phyloP scores from a whole-genome alignment of 2,113 vertebrate genomes.

The Proteles cristata region DNA sequence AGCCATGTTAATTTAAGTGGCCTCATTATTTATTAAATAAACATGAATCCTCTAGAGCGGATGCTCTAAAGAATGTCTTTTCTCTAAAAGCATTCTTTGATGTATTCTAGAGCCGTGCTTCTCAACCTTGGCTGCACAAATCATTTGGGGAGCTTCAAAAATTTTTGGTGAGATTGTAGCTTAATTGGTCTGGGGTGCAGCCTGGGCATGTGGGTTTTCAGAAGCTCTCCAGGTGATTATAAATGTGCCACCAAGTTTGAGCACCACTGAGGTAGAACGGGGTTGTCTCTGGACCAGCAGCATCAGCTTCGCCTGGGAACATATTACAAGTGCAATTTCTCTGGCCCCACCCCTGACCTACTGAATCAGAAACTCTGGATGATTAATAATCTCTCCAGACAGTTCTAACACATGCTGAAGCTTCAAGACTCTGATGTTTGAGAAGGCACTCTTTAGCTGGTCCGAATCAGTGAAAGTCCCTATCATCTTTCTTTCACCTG shows the following conservation, averaged over 20 bases:
- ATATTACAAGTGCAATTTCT: neutral
- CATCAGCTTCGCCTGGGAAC: neutral
- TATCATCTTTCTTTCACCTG: neutral
- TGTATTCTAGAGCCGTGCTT: neutral
- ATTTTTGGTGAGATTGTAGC: neutral
- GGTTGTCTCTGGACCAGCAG: neutral
- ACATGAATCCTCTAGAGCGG: neutral
- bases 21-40: constrained; percentile 20
- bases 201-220: neutral
- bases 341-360: neutral
- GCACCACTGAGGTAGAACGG: neutral
- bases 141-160: neutral
- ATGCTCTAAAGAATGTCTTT: neutral
- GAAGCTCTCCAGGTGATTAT: neutral
- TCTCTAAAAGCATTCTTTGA: neutral
- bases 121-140: neutral
- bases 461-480: neutral
- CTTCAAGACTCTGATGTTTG: neutral
- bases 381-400: neutral
- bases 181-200: neutral
- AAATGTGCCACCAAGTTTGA: neutral
- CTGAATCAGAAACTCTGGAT: neutral
- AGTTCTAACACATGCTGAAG: neutral
- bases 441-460: neutral
- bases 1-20: neutral